phyloP scores from a whole-genome alignment of 2,888 invertebrate species.

The Conistra vaccinii region DNA sequence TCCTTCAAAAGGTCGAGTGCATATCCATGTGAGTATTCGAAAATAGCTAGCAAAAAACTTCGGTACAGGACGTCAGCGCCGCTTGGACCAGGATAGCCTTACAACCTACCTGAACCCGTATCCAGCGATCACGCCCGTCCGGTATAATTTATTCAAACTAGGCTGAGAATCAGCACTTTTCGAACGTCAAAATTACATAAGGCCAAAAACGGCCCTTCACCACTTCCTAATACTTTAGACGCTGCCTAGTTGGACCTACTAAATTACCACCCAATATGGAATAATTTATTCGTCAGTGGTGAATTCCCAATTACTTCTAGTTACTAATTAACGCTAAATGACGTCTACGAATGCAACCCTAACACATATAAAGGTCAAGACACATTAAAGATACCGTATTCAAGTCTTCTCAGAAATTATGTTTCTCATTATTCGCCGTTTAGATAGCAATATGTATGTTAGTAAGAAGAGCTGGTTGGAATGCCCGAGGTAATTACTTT shows the following conservation, averaged over 20 bases:
- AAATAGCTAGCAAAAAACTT: no score
- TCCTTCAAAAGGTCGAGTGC: no score
- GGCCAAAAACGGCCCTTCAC: no score
- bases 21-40: no score
- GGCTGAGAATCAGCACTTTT: no score
- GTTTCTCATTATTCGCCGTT: conserved; percentile 55
- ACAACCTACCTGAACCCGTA: no score
- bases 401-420: conserved; percentile 55
- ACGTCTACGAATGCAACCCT: not conserved
- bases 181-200: no score
- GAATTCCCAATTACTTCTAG: not conserved
- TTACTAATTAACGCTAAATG: not conserved
- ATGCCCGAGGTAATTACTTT: conserved; percentile 78
- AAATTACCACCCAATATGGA: not conserved
- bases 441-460: conserved; percentile 55
- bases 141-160: no score
- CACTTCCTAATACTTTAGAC: no score
- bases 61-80: no score
- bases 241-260: not conserved
- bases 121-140: no score
- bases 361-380: not conserved
- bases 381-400: conserved; percentile 28
- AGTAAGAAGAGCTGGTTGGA: conserved; percentile 73
- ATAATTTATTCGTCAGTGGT: not conserved
- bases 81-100: no score